phyloP scores from a whole-genome alignment of 2,113 vertebrate species.

The Abramis brama region DNA sequence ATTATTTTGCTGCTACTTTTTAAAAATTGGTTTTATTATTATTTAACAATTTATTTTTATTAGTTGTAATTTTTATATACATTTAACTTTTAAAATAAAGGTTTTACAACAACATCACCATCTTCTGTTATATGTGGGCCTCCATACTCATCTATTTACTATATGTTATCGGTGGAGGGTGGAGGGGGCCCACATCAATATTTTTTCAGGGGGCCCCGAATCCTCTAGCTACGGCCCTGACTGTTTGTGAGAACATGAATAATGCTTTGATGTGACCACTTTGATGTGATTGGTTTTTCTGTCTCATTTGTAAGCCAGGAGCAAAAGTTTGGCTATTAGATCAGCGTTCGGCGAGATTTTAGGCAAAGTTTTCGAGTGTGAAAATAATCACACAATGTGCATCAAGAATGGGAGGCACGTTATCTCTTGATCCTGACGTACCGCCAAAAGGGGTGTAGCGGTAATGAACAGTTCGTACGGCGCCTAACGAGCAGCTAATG shows the following conservation, averaged over 20 bases:
- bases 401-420: slow-evolving; percentile 37
- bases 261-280: neutral
- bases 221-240: no score
- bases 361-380: neutral
- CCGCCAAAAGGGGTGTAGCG: slow-evolving; percentile 35
- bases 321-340: neutral
- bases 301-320: neutral
- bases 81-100: no score
- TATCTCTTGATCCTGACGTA: neutral
- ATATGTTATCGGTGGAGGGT: no score
- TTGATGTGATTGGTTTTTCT: neutral
- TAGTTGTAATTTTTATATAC: no score
- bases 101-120: no score
- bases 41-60: no score
- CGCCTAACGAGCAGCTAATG: slow-evolving; percentile 73
- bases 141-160: no score
- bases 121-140: no score
- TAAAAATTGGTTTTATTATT: no score
- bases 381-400: slow-evolving; percentile 17
- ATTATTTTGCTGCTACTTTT: no score
- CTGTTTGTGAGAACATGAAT: neutral
- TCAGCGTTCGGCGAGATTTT: neutral
- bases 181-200: no score
- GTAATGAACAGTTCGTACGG: slow-evolving; percentile 67
- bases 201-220: no score